Percentiles rank a stretch among this genome's conserved stretches.
phyloP scores from a whole-genome alignment of 2,113 vertebrate genomes.

The Podiceps cristatus region DNA sequence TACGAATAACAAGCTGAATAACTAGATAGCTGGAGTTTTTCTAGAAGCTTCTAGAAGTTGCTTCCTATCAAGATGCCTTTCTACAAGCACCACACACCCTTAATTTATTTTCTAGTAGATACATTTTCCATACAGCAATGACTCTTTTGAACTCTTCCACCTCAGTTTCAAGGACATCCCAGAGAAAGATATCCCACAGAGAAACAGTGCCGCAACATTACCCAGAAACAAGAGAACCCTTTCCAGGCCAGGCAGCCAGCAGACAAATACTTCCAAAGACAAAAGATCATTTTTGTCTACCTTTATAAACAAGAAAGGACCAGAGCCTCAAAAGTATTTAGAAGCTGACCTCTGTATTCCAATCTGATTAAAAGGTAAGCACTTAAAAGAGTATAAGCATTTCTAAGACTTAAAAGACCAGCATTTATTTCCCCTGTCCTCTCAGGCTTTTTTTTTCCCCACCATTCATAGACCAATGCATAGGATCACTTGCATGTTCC shows the following conservation, averaged over 20 bases:
- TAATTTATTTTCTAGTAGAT: neutral
- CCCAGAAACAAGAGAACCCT: neutral
- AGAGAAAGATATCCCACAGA: neutral
- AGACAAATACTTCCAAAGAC: neutral
- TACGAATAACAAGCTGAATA: neutral
- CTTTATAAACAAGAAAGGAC: neutral
- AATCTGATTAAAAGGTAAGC: neutral
- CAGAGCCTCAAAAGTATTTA: neutral
- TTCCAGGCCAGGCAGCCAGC: neutral
- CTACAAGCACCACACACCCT: neutral
- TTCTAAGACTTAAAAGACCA: neutral
- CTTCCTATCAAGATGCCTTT: neutral
- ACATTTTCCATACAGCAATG: neutral
- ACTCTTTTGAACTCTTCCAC: neutral
- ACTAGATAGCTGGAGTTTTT: neutral
- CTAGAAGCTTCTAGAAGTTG: neutral
- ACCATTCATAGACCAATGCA: neutral
- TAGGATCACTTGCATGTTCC: neutral
- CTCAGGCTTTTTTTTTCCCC: fast-evolving
- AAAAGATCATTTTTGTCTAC: neutral
- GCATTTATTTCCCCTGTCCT: neutral
- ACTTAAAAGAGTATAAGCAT: neutral
- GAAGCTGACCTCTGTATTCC: neutral
- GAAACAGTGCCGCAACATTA: neutral
- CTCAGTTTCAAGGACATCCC: neutral